These are phyloP conservation scores for Nesogale talazaci DNA, from an alignment of 2,113 vertebrate genomes.

Conservation along the genomic window DNA sequence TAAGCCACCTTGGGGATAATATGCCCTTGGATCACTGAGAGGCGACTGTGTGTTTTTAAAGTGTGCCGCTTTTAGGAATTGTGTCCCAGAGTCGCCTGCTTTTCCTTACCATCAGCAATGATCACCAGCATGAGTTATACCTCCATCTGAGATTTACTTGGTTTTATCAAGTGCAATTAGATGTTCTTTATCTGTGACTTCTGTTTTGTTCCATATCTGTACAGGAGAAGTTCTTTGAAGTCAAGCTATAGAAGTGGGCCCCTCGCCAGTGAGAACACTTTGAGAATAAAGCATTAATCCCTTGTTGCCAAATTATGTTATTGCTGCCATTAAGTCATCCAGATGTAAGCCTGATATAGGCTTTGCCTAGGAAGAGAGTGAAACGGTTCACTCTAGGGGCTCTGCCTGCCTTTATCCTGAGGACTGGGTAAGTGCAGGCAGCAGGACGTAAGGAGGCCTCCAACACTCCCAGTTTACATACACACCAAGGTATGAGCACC, in stretches of 20 bases:
- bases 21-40: conserved; percentile 57
- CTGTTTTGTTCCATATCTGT: conserved; percentile 71
- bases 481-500: background rate
- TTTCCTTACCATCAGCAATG: conserved; percentile 51
- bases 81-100: conserved; percentile 36
- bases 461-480: background rate
- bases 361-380: conserved; percentile 4
- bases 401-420: conserved; percentile 42
- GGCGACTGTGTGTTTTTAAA: conserved; percentile 52
- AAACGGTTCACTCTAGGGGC: background rate
- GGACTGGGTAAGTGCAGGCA: background rate
- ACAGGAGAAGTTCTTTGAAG: conserved; percentile 47
- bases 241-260: conserved; percentile 54
- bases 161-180: conserved; percentile 76
- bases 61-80: conserved; percentile 29
- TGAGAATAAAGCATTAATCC: conserved; percentile 74
- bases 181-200: conserved; percentile 71
- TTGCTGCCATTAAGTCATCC: conserved; percentile 68
- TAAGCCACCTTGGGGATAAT: conserved; percentile 56
- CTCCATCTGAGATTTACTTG: conserved; percentile 51
- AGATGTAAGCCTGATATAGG: conserved; percentile 25
- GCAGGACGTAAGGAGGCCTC: background rate
- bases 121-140: conserved; percentile 59
- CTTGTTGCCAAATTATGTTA: conserved; percentile 71
- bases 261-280: conserved; percentile 50